phyloP scores from a whole-genome alignment of 2,888 invertebrate genomes.

The Tetheella fluctuosa region DNA sequence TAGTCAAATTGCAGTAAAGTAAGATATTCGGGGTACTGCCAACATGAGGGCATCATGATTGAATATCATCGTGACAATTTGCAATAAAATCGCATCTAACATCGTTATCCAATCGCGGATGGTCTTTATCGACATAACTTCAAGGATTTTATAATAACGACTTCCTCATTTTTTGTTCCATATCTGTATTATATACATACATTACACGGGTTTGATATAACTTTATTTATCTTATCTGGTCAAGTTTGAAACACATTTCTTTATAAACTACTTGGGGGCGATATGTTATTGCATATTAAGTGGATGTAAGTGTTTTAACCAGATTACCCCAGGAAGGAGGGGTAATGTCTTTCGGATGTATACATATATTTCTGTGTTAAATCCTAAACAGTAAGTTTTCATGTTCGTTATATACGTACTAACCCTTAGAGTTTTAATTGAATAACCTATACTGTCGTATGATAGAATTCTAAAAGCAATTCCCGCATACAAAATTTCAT shows the following conservation, averaged over 20 bases:
- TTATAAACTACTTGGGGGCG: not conserved
- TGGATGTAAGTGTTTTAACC: not conserved
- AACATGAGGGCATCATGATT: too few species aligned
- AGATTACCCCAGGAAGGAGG: not conserved
- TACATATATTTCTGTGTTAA: too few species aligned
- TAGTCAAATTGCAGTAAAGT: too few species aligned
- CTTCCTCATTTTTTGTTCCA: not conserved
- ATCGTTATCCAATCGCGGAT: not conserved
- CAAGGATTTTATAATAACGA: not conserved
- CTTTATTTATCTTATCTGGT: slow-evolving; percentile 3
- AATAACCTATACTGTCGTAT: too few species aligned
- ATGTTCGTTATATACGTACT: too few species aligned
- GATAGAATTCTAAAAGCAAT: too few species aligned
- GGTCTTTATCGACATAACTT: not conserved
- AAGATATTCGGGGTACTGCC: too few species aligned
- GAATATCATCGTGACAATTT: not conserved
- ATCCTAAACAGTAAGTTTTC: too few species aligned
- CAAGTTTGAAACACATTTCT: not conserved
- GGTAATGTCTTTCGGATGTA: too few species aligned
- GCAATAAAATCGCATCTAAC: not conserved
- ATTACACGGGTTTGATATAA: not conserved
- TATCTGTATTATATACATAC: not conserved
- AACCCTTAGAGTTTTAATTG: too few species aligned
- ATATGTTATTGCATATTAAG: not conserved
- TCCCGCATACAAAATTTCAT: too few species aligned